Evolutionary conservation across 2,797 vertebrate species (phyloP).

Genomic region (Sus cebifrons): DNA sequence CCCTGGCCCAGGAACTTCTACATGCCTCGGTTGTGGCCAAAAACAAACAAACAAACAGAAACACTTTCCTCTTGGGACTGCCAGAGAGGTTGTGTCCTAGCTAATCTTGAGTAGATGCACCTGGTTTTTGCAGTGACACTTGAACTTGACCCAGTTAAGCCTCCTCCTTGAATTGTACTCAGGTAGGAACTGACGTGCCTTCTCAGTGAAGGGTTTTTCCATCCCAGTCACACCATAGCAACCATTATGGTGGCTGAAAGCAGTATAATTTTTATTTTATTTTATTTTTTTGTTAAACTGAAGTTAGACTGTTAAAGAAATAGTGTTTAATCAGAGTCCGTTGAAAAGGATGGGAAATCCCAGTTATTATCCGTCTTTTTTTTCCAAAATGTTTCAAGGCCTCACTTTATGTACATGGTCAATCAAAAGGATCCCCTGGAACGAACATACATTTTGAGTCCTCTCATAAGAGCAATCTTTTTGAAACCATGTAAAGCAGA

Average conservation of each 20-base stretch:
- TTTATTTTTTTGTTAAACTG: constrained; percentile 23
- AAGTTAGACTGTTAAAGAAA: background rate
- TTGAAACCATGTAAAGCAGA: background rate
- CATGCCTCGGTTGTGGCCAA: no score
- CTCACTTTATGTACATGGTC: background rate
- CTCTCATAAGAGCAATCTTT: constrained; percentile 15
- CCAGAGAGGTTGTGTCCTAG: background rate
- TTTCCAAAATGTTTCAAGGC: constrained; percentile 35
- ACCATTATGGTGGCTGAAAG: background rate
- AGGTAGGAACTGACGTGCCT: background rate
- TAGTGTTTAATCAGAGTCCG: constrained; percentile 44
- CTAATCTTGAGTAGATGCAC: background rate
- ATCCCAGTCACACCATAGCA: background rate
- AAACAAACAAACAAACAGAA: no score
- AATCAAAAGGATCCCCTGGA: constrained; percentile 9
- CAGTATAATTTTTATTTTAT: background rate
- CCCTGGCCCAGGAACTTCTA: no score
- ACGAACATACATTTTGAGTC: background rate
- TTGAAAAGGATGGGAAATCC: constrained; percentile 56
- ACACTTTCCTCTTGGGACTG: background rate
- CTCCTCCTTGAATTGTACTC: background rate
- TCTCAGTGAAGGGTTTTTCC: background rate
- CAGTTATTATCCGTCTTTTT: constrained; percentile 14
- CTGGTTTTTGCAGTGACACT: background rate
- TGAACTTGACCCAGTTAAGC: background rate